Evolutionary conservation across 2,797 vertebrate genomes (phyloP), one percentile per base, ranked within the genome.

Genomic region (Basileuterus tristriatus): DNA sequence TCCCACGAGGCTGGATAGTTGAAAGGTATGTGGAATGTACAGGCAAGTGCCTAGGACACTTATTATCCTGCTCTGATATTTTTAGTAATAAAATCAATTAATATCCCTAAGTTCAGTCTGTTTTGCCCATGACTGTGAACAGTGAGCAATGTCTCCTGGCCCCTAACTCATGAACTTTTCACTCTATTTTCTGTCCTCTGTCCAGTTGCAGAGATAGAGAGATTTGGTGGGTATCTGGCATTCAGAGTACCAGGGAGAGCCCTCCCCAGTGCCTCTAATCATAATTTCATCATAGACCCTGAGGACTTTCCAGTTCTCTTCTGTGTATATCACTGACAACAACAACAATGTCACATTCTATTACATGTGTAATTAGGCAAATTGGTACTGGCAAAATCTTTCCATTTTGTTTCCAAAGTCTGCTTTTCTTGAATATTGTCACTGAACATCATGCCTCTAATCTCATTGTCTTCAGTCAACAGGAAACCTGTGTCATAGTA

Each of bases 1-100:
- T 52, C n/a, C 11, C 24, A 39, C 0, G 1, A 63, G 20, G 15
- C n/a, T 32, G n/a, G 9, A 19, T 34, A 34, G 14, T 44, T 50
- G 12, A 30, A 64, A 63, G 6, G 15, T 50, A 15, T 13, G 14
- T 27, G 37, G 29, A 76, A 34, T 11, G 17, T 22, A 56, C 9
- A 16, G 29, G 8, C 29, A 44, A 34, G 37, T 22, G 24, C 24
- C 44, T 44, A 39, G 20, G 37, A 44, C 10, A 30, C 5, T 56
- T 3, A 46, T 39, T 34, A 21, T 34, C 11, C 18, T 63, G 11
- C 26, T 41, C 24, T 36, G 11, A 34, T 12, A 11, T 16, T 32
- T 41, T 63, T 26, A 36, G 12, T 13, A 63, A 63, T 41, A 47
- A 63, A 55, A 62, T 34, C 17, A 47, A 6, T 26, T 32, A 55